A percentile compares a stretch with the other conserved stretches of the same genome.
Conservation (phyloP, 2,888 invertebrate genomes). For the Cheilosia vernalis region DNA sequence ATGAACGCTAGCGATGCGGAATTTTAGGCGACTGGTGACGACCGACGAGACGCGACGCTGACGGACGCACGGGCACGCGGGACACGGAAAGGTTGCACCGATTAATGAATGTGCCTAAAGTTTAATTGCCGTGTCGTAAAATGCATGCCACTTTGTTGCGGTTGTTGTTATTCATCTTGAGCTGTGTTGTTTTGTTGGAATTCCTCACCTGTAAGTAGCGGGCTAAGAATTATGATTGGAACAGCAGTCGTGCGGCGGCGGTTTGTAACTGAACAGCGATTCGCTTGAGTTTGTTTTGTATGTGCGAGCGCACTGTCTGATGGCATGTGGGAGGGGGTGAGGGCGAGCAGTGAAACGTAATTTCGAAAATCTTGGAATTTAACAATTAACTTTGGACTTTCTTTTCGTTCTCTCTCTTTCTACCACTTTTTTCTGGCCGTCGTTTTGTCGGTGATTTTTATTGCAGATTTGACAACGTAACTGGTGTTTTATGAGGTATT, state of each 20-base stretch:
- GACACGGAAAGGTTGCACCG: constrained; percentile 54
- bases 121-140: constrained; percentile 74
- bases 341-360: constrained; percentile 22
- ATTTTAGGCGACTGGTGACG: not conserved
- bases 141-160: constrained; percentile 55
- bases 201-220: constrained; percentile 54
- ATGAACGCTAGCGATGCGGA: not conserved
- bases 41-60: not conserved
- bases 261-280: constrained; percentile 54
- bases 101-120: constrained; percentile 64
- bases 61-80: not conserved
- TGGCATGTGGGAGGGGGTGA: not conserved
- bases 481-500: constrained; percentile 59
- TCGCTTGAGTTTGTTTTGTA: constrained; percentile 45
- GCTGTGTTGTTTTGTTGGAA: constrained; percentile 18
- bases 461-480: constrained; percentile 68
- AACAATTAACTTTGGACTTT: constrained; percentile 40
- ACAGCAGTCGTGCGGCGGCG: constrained; percentile 8
- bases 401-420: constrained; percentile 14
- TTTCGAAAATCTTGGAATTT: constrained; percentile 44
- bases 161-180: constrained; percentile 32
- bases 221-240: constrained; percentile 47
- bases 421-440: not conserved
- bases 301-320: not conserved
- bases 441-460: constrained; percentile 52